These are phyloP conservation scores for Euschistus heros DNA, from an alignment of 1,140 invertebrate species.

Conservation along the genomic window DNA sequence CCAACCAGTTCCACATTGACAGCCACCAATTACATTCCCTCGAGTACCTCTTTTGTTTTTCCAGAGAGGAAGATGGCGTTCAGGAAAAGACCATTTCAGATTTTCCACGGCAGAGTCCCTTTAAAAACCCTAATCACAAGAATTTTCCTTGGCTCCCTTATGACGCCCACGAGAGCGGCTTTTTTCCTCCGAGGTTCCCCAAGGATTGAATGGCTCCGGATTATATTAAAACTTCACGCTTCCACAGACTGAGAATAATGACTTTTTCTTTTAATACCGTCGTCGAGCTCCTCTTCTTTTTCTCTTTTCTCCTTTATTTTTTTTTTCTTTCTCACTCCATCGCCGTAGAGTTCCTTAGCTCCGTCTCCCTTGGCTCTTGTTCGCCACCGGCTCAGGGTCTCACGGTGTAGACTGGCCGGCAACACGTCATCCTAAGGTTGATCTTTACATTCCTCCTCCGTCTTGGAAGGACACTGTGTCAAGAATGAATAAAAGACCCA, in stretches of 20 bases:
- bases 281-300: conserved; percentile 9
- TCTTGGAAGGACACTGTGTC: too few relatives aligned
- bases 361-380: not conserved
- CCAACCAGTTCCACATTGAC: too few relatives aligned
- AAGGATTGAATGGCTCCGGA: conserved; percentile 8
- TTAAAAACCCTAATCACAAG: conserved; percentile 13
- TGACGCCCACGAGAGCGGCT: conserved; percentile 2
- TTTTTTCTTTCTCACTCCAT: not conserved
- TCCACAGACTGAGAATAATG: conserved; percentile 14
- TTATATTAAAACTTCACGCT: conserved; percentile 17
- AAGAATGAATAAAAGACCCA: too few relatives aligned
- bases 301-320: not conserved
- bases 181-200: not conserved
- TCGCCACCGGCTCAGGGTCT: too few relatives aligned
- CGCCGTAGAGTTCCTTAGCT: not conserved
- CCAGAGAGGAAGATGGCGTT: not conserved
- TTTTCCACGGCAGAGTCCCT: conserved; percentile 6
- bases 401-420: too few relatives aligned
- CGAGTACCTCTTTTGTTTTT: not conserved
- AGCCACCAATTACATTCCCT: too few relatives aligned
- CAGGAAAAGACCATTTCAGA: conserved; percentile 8
- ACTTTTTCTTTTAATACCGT: conserved; percentile 15
- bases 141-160: conserved; percentile 10
- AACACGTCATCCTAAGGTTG: too few relatives aligned
- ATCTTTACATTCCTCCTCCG: too few relatives aligned